Base-by-base conservation (phyloP, 2,888 invertebrate genomes). In the Plebejus anna region DNA sequence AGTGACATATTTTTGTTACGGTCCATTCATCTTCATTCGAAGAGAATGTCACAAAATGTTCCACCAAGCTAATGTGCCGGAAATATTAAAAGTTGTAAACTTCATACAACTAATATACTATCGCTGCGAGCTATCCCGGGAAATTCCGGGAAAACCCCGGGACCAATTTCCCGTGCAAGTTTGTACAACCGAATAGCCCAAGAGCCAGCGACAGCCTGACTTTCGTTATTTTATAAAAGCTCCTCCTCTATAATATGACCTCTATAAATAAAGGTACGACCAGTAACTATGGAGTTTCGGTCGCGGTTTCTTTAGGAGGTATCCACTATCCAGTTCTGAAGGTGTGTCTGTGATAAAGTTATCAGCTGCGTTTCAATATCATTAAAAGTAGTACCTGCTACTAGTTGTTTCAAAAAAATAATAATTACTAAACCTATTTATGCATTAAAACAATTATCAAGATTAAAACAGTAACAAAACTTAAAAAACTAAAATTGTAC, bases 81-180 rank as follows among this genome's bases (percentile, higher is more conserved):
- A 66, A 32, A 66, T 66, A 66, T 66, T 66, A 66, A 61, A 61
- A 66, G 61, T 66, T 66, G 61, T 32, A 66, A 66, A 66, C 61
- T 66, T 66, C 61, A 22, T 5, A 57, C 59, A 32, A 28, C 61
- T 28, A 66, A 66, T 32, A 4, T 4, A 66, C 28, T 66, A 66
- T 4, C 7, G 28, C 61, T 4, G 28, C 28, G 32, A 28, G 61
- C 61, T 32, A 11, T 66, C 61, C 61, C 22, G 22, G 51, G 51
- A 4, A 13, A 16, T 4, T 32, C 61, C 61, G 28, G 61, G 28
- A 11, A 22, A 11, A 7, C 9, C 61, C 61, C 61, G 61, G 61
- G 61, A 66, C 28, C 61, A 66, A 66, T 66, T 66, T 66, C 61
- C 61, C 11, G 61, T 32, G 61, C 32, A 28, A 66, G 7, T 59